A percentile compares a stretch with the other conserved stretches of the same genome.
Evolutionary conservation across 2,113 vertebrate species (phyloP).

Genomic region (Himantopus leucocephalus): DNA sequence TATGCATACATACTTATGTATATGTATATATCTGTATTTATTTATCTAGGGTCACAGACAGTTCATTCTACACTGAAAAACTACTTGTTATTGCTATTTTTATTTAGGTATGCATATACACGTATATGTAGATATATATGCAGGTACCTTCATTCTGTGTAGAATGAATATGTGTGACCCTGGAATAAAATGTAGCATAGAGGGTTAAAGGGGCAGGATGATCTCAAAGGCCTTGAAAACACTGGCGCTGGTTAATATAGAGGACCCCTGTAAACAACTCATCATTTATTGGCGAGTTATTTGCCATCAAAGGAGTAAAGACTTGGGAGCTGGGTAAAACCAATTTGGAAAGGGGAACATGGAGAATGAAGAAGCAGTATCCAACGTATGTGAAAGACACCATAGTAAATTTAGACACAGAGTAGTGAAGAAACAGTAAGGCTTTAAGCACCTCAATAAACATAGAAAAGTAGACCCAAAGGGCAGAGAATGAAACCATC

Average conservation of each 20-base stretch:
- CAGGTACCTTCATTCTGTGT: neutral
- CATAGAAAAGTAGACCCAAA: neutral
- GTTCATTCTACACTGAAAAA: neutral
- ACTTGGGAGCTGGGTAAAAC: neutral
- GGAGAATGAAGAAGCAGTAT: neutral
- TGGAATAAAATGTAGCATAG: neutral
- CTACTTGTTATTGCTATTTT: neutral
- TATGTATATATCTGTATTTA: neutral
- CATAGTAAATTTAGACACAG: neutral
- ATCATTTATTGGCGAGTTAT: neutral
- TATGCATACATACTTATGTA: neutral
- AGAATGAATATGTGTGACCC: neutral
- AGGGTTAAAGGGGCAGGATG: neutral
- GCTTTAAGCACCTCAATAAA: neutral
- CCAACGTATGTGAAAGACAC: neutral
- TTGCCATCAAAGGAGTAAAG: neutral
- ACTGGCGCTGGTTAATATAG: neutral
- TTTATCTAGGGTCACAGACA: neutral
- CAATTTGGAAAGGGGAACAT: neutral
- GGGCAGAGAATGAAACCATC: neutral
- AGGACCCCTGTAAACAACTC: neutral
- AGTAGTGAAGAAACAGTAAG: neutral
- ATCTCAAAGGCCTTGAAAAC: neutral
- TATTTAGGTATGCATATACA: neutral
- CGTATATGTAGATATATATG: neutral